Conservation (phyloP, 1,140 invertebrate genomes). For the Drosophila micromelanica region DNA sequence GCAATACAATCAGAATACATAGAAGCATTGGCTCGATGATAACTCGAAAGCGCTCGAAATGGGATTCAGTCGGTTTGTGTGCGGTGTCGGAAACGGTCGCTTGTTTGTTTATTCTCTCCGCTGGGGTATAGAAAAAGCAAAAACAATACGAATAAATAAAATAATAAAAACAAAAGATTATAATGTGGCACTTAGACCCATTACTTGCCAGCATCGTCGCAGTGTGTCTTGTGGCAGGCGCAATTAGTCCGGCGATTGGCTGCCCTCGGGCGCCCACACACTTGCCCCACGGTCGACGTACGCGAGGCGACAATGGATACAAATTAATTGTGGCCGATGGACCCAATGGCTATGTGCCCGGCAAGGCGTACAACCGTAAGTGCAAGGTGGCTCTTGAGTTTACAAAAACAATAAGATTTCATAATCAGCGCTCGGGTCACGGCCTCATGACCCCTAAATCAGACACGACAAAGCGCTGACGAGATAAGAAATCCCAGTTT, state of each 20-base stretch:
- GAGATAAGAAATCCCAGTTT: slow-evolving; percentile 7
- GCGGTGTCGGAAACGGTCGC: slow-evolving; percentile 49
- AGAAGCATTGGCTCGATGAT: slow-evolving; percentile 21
- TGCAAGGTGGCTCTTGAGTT: slow-evolving; percentile 24
- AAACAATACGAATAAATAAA: slow-evolving; percentile 10
- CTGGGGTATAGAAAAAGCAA: slow-evolving; percentile 31
- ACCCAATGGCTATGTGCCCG: slow-evolving; percentile 90
- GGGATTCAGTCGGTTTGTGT: slow-evolving; percentile 50
- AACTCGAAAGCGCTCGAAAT: slow-evolving; percentile 34
- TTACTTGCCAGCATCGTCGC: slow-evolving; percentile 46
- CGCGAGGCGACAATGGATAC: slow-evolving; percentile 92
- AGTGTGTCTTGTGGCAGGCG: slow-evolving; percentile 50
- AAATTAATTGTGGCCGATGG: slow-evolving; percentile 90
- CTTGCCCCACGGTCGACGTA: slow-evolving; percentile 80
- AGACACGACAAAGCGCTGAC: slow-evolving; percentile 5
- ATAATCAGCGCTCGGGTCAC: slow-evolving; percentile 52
- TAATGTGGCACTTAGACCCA: slow-evolving; percentile 66
- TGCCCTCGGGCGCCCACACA: slow-evolving; percentile 79
- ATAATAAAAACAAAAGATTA: slow-evolving; percentile 30
- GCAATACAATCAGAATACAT: slow-evolving; percentile 8
- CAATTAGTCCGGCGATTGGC: slow-evolving; percentile 66
- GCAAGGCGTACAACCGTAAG: slow-evolving; percentile 91
- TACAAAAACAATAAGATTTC: slow-evolving; percentile 28
- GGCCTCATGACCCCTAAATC: slow-evolving; percentile 36
- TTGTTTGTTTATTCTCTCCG: slow-evolving; percentile 11